These are phyloP conservation scores for Lasiommata megera DNA, from an alignment of 2,888 invertebrate genomes.

Conservation along the genomic window DNA sequence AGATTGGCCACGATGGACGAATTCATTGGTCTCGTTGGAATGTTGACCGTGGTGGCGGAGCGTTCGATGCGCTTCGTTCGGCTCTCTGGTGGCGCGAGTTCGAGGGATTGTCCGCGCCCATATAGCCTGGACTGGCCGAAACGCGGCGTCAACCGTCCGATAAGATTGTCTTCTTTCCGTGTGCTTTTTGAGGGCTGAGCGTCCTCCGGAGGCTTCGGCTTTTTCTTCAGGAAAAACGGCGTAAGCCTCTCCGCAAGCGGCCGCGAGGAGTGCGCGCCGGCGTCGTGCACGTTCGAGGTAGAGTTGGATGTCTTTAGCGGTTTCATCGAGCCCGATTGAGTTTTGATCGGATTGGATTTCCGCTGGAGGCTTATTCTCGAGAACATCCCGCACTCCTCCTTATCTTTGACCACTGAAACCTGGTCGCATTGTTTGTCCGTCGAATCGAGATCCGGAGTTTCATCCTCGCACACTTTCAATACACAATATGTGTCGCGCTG, in stretches of 20 bases:
- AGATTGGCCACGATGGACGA: constrained; percentile 69
- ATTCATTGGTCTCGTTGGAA: constrained; percentile 62
- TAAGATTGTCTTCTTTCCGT: constrained; percentile 66
- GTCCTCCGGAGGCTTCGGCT: constrained; percentile 60
- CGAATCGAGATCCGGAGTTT: constrained; percentile 36
- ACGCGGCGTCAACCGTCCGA: constrained; percentile 69
- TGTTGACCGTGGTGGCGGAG: constrained; percentile 65
- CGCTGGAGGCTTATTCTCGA: constrained; percentile 66
- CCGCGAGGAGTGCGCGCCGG: constrained; percentile 53
- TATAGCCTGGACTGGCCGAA: constrained; percentile 70
- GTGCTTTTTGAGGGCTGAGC: constrained; percentile 38
- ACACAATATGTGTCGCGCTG: constrained; percentile 67
- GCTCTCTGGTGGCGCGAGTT: constrained; percentile 51
- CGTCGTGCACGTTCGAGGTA: constrained; percentile 72
- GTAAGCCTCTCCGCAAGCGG: constrained; percentile 68
- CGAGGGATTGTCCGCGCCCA: constrained; percentile 69
- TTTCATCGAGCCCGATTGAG: constrained; percentile 50
- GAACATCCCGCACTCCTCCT: constrained; percentile 56
- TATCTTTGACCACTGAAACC: constrained; percentile 34
- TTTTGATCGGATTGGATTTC: constrained; percentile 72
- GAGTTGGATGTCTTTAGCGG: constrained; percentile 69
- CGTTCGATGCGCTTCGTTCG: constrained; percentile 63
- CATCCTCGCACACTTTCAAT: constrained; percentile 68
- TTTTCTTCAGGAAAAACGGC: constrained; percentile 74
- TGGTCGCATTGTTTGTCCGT: constrained; percentile 39